phyloP scores from a whole-genome alignment of 1,140 invertebrate genomes.

The Ephestia elutella region DNA sequence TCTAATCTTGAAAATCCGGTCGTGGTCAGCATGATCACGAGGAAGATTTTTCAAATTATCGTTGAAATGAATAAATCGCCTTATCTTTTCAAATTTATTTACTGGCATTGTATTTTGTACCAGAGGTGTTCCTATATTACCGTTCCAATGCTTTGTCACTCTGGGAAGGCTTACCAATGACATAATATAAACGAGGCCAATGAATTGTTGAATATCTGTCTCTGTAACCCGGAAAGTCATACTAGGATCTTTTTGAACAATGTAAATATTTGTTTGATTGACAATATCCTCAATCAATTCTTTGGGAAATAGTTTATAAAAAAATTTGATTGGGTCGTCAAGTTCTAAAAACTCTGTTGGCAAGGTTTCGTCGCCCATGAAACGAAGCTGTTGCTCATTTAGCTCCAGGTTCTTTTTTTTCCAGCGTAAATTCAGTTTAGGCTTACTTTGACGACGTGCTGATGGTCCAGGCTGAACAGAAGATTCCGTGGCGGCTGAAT shows the following conservation, averaged over 20 bases:
- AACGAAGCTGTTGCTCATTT: conserved; percentile 19
- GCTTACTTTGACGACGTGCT: too few species aligned
- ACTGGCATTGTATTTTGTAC: conserved; percentile 14
- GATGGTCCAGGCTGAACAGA: too few species aligned
- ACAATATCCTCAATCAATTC: conserved; percentile 24
- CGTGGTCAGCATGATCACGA: neutral
- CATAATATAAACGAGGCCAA: conserved; percentile 22
- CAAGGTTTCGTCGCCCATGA: conserved; percentile 12
- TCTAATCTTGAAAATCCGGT: conserved; percentile 9
- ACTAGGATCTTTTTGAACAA: conserved; percentile 24
- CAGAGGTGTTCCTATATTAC: conserved; percentile 20
- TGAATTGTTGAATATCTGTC: conserved; percentile 21
- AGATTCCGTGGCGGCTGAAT: too few species aligned
- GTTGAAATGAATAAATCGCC: neutral
- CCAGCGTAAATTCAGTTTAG: conserved; percentile 18
- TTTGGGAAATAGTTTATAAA: conserved; percentile 24
- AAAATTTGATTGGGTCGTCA: conserved; percentile 30
- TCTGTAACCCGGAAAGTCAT: conserved; percentile 7
- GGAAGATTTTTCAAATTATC: conserved; percentile 5
- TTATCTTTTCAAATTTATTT: conserved; percentile 14
- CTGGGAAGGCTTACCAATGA: conserved; percentile 24
- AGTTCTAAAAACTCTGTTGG: conserved; percentile 21
- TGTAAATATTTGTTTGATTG: conserved; percentile 24
- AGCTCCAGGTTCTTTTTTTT: conserved; percentile 25
- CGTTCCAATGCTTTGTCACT: conserved; percentile 23